Base-by-base conservation (phyloP, 1,140 invertebrate genomes). In the Paracyclopina nana region DNA sequence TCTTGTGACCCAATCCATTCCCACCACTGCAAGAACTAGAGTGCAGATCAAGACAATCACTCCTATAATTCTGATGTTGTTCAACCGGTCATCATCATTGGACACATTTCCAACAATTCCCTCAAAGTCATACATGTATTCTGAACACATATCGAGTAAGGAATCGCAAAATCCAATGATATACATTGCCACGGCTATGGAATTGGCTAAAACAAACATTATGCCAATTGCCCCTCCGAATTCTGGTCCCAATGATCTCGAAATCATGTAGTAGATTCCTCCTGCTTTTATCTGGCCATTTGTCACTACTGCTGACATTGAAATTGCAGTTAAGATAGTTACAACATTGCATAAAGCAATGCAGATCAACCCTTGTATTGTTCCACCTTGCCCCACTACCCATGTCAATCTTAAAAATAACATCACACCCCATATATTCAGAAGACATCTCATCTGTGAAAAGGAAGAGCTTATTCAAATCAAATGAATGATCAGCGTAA, bases 211-310 rank as follows among this genome's bases (percentile, higher is more conserved):
- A 3, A 88, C 87, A 60, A 98, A 96, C 1, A 97, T 84, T 11
- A 96, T 74, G 2, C 94, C 94, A 30, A 98, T 88, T 0, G 91
- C 88, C 0, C 90, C 91, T 5, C 94, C 92, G 63, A 94, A 96
- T 68, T 96, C 88, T 0, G 92, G 90, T 8, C 75, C 94, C 25
- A 98, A 70, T n/a, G 88, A 92, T 58, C 94, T 72, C 12, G 88
- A 96, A 61, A 95, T 92, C 60, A 96, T 90, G 67, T 91, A 95
- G 62, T 95, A 95, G 46, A 92, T 83, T 70, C 66, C 68, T 85
- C 88, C 92, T 75, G 90, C 92, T 77, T 92, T 92, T 42, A 97
- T 91, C 71, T 94, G 85, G 50, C 92, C 92, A 70, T 98, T 97
- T 54, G 92, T 97, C 61, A 87, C 87, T 59, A 97, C 95, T 52